Conservation (phyloP, 2,797 vertebrate genomes). For the Chloroceryle amazona region DNA sequence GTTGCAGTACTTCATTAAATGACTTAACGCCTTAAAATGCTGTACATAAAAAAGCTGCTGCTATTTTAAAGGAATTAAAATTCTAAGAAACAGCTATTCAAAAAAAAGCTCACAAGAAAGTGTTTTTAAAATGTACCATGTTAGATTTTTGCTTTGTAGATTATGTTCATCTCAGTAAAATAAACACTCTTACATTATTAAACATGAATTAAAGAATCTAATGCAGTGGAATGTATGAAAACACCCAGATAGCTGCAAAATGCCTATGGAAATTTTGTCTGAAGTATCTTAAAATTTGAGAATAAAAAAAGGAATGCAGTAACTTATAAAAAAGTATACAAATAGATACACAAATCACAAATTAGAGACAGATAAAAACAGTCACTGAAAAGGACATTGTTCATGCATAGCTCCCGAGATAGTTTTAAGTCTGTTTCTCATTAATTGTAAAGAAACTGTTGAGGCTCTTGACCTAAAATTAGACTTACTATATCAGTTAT, state of each 20-base stretch:
- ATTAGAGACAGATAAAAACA: neutral
- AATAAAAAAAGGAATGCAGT: neutral
- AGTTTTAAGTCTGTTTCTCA: slow-evolving; percentile 4
- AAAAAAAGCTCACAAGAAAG: neutral
- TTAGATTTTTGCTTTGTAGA: neutral
- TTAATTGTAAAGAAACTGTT: slow-evolving; percentile 37
- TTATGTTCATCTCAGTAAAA: neutral
- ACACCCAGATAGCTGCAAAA: neutral
- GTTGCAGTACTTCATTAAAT: neutral
- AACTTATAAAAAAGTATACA: neutral
- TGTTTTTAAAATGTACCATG: neutral
- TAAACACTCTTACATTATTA: neutral
- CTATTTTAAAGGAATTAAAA: neutral
- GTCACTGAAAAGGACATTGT: neutral
- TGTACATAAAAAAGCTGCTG: neutral
- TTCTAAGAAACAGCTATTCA: neutral
- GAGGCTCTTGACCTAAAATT: slow-evolving; percentile 46
- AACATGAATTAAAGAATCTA: neutral
- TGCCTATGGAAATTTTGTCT: neutral
- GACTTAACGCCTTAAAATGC: neutral
- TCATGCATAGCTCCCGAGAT: neutral
- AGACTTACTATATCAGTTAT: neutral
- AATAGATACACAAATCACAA: neutral
- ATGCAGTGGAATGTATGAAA: neutral
- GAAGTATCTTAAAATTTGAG: neutral